Evolutionary conservation across 1,140 invertebrate species (phyloP), one percentile per base, ranked within the genome.

Genomic region (Polypedilum vanderplanki): DNA sequence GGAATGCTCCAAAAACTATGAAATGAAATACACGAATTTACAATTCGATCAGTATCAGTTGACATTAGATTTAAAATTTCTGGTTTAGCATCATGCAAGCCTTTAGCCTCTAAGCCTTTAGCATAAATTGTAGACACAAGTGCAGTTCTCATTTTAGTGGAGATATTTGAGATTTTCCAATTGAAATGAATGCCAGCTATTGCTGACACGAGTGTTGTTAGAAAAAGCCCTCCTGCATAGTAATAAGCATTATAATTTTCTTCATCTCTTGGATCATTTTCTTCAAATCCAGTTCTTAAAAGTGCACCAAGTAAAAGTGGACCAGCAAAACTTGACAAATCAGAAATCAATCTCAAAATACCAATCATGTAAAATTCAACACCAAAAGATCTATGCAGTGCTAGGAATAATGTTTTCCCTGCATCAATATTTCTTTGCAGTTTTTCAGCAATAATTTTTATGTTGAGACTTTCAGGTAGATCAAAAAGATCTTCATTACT

Each of bases 1-100:
- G 97, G 97, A 80, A 98, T 91, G 83, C 95, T 97, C 97, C 98
- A 99, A 77, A 98, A 87, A 15, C 93, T 90, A 85, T 99, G 97
- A 83, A 99, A 97, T 84, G 94, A 97, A 0, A 93, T 90, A 84
- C 94, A 97, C 57, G 96, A 94, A 83, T 98, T 98, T 0, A 97
- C 91, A 77, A 99, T 94, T 78, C 97, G 87, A 80, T 98, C 95
- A 0, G 91, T 91, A 83, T 99, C 98, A 1, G 94, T 97, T 40
- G 94, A 98, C 91, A 99, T 97, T 78, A 96, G 95, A 84, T 99
- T 99, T 0, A 98, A 88, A 33, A 99, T 91, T 86, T 98, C 92
- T 1, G 81, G 81, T 4, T 77, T 75, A 0, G 80, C 76, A n/a
- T 80, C 78, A 40, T 78, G 77, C 5, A 83, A 22, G 0, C 80